These are phyloP conservation scores for Colossoma macropomum DNA, from an alignment of 2,113 vertebrate species.

Conservation along the genomic window DNA sequence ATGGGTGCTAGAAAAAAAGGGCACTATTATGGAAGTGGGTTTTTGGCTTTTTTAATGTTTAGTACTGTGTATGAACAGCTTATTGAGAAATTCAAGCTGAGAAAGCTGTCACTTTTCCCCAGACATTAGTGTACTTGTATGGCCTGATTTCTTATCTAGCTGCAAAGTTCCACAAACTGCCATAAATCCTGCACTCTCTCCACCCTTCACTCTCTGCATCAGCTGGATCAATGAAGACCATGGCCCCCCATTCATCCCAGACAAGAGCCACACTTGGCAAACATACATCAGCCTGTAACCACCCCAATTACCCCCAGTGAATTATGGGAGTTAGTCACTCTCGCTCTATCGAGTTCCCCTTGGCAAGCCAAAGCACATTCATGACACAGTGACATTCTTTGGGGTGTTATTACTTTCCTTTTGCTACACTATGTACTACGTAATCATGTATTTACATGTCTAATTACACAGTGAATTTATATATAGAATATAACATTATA, in stretches of 20 bases:
- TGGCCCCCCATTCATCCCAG: constrained; percentile 33
- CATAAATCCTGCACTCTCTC: constrained; percentile 35
- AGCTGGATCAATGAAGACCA: constrained; percentile 42
- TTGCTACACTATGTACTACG: neutral
- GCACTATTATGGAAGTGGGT: too few species aligned
- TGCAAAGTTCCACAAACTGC: constrained; percentile 31
- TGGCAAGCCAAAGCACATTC: neutral
- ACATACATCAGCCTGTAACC: constrained; percentile 45
- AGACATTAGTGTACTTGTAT: neutral
- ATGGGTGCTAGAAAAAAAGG: too few species aligned
- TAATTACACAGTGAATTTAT: too few species aligned
- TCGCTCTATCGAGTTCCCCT: neutral
- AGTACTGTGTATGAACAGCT: too few species aligned
- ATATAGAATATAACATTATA: too few species aligned
- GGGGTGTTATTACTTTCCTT: neutral
- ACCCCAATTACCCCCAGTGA: constrained; percentile 42
- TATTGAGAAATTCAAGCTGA: too few species aligned
- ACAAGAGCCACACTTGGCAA: constrained; percentile 32
- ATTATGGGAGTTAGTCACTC: constrained; percentile 33
- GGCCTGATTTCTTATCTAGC: neutral
- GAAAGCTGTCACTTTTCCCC: neutral
- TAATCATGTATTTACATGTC: too few species aligned
- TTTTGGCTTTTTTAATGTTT: too few species aligned
- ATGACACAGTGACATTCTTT: neutral
- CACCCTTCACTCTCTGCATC: constrained; percentile 22